These are phyloP conservation scores for Lontra canadensis DNA, from an alignment of 2,113 vertebrate genomes.

Conservation along the genomic window DNA sequence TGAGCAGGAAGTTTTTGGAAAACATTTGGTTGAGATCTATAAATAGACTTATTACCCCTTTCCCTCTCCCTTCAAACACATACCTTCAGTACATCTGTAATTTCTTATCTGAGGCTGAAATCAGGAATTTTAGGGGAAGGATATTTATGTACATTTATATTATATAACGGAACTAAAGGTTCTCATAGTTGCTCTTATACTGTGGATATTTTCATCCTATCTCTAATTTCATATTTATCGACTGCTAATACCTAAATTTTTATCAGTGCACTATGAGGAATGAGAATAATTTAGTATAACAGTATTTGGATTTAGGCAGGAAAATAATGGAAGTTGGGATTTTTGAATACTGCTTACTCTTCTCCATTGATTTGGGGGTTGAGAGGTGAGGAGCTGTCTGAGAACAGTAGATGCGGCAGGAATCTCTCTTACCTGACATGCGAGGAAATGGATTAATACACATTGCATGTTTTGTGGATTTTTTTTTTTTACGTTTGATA, in stretches of 20 bases:
- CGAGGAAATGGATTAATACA: background rate
- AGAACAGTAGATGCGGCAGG: background rate
- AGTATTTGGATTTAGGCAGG: background rate
- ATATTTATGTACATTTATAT: background rate
- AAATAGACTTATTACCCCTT: background rate
- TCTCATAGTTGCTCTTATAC: background rate
- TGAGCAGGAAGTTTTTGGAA: background rate
- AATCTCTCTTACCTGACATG: background rate
- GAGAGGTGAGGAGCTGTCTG: background rate
- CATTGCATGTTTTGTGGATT: background rate
- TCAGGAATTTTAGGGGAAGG: background rate
- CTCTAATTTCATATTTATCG: background rate
- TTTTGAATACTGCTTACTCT: background rate
- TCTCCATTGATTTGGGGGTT: background rate
- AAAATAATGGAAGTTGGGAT: background rate
- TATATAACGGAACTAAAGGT: background rate
- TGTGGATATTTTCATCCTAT: background rate
- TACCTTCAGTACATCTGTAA: background rate
- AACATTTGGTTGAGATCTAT: background rate
- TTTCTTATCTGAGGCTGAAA: constrained; percentile 3
- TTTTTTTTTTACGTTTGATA: background rate
- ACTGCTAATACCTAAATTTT: background rate
- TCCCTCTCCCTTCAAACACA: background rate
- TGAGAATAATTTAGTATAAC: background rate
- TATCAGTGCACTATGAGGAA: background rate